phyloP scores from a whole-genome alignment of 2,113 vertebrate genomes.

The Nycticryphes semicollaris region DNA sequence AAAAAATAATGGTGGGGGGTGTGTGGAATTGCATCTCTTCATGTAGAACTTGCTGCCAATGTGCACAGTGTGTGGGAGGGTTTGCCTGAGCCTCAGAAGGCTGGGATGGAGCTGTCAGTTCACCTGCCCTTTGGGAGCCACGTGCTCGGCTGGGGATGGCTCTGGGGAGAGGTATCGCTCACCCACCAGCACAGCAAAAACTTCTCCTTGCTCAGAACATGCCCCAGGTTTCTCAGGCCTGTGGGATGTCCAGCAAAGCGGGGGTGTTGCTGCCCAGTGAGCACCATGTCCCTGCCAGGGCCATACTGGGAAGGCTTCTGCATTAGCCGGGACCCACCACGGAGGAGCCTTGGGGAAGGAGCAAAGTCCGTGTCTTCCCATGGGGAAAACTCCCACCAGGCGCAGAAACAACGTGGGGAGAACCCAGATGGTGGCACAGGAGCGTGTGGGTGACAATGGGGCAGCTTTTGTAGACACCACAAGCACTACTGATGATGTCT shows the following conservation, averaged over 20 bases:
- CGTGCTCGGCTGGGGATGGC: accelerated
- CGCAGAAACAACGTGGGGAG: not conserved
- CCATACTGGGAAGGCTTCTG: accelerated
- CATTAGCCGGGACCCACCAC: accelerated
- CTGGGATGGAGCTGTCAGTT: not conserved
- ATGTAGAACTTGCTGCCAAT: not conserved
- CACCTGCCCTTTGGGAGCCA: not conserved
- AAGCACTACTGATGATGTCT: not conserved
- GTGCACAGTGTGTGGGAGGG: accelerated
- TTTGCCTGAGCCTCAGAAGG: not conserved
- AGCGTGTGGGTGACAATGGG: accelerated
- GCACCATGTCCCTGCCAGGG: not conserved
- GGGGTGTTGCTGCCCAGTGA: accelerated
- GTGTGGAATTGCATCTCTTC: not conserved
- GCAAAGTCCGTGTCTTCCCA: accelerated
- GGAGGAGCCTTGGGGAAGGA: not conserved
- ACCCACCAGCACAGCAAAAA: not conserved
- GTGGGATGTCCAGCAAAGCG: not conserved
- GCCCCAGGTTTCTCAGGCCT: not conserved
- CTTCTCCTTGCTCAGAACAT: not conserved
- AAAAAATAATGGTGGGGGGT: not conserved
- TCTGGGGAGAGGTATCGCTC: not conserved
- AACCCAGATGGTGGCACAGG: accelerated
- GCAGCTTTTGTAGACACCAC: not conserved
- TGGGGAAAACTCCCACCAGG: not conserved